A percentile compares a stretch with the other conserved stretches of the same genome.
phyloP scores from a whole-genome alignment of 2,888 invertebrate species.

The Agrotis ipsilon region DNA sequence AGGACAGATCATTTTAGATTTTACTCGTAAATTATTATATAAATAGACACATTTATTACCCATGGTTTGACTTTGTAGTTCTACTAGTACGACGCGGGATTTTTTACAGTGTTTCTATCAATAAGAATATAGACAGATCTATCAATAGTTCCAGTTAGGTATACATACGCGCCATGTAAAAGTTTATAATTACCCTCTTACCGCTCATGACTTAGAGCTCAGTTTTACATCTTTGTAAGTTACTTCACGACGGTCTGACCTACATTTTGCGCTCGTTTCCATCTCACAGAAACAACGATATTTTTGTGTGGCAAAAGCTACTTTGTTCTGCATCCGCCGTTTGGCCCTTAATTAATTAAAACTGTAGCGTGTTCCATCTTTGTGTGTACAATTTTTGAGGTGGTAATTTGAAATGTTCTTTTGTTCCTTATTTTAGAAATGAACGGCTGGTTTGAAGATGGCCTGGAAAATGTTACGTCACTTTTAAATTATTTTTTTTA shows the following conservation, averaged over 20 bases:
- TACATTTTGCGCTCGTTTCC: constrained; percentile 79
- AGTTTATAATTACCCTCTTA: constrained; percentile 25
- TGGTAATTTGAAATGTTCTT: constrained; percentile 36
- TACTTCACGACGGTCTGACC: constrained; percentile 81
- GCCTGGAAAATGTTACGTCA: not conserved
- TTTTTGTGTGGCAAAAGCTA: constrained; percentile 82
- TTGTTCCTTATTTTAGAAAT: constrained; percentile 31
- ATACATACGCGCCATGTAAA: too few relatives aligned
- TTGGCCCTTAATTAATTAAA: constrained; percentile 84
- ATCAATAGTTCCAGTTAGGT: too few relatives aligned
- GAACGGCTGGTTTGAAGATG: constrained; percentile 1
- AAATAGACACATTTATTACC: too few relatives aligned
- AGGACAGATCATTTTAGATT: too few relatives aligned
- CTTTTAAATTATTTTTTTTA: constrained; percentile 1
- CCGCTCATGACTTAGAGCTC: constrained; percentile 65
- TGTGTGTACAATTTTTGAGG: constrained; percentile 55
- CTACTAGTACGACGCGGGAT: too few relatives aligned
- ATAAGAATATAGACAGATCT: too few relatives aligned
- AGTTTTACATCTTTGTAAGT: constrained; percentile 81
- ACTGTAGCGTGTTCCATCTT: constrained; percentile 58
- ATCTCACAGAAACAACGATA: constrained; percentile 81
- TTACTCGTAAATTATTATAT: too few relatives aligned
- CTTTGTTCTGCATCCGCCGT: constrained; percentile 78
- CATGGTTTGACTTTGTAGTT: too few relatives aligned
- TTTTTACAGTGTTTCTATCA: too few relatives aligned